Evolutionary conservation across 1,140 invertebrate genomes (phyloP).

Genomic region (Hestina assimilis): DNA sequence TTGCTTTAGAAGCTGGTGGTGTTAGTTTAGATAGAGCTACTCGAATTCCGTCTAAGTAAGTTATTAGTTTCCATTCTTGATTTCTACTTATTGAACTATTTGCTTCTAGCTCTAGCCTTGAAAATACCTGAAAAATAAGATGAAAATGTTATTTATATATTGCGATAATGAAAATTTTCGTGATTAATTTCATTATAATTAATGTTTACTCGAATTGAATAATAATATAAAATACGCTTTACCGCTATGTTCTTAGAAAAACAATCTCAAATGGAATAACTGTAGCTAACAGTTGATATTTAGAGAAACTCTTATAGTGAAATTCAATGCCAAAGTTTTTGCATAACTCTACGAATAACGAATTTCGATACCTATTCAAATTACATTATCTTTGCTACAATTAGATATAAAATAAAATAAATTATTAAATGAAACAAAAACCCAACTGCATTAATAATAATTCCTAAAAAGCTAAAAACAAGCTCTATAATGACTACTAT

Average conservation of each 20-base stretch:
- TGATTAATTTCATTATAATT: neutral
- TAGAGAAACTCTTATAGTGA: slow-evolving; percentile 1
- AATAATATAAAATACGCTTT: too few relatives aligned
- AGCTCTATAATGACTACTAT: too few relatives aligned
- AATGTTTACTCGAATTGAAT: too few relatives aligned
- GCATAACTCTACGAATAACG: too few relatives aligned
- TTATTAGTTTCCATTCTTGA: slow-evolving; percentile 77
- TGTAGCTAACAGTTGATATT: neutral
- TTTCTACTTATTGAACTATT: slow-evolving; percentile 66
- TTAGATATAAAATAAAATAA: too few relatives aligned
- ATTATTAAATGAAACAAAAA: too few relatives aligned
- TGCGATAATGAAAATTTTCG: neutral
- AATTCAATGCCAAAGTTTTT: slow-evolving; percentile 2
- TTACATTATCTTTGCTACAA: too few relatives aligned
- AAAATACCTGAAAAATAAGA: slow-evolving; percentile 77
- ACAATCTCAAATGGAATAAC: neutral
- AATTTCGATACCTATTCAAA: too few relatives aligned
- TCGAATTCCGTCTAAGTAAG: slow-evolving; percentile 71
- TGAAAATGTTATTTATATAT: neutral
- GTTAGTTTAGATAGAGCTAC: slow-evolving; percentile 67
- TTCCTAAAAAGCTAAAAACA: too few relatives aligned
- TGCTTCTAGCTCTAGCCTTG: slow-evolving; percentile 73
- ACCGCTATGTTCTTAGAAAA: too few relatives aligned
- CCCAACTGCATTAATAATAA: too few relatives aligned
- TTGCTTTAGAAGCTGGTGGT: slow-evolving; percentile 43